Base-by-base conservation (phyloP, 1,140 invertebrate genomes). In the Anoplolepis gracilipes region DNA sequence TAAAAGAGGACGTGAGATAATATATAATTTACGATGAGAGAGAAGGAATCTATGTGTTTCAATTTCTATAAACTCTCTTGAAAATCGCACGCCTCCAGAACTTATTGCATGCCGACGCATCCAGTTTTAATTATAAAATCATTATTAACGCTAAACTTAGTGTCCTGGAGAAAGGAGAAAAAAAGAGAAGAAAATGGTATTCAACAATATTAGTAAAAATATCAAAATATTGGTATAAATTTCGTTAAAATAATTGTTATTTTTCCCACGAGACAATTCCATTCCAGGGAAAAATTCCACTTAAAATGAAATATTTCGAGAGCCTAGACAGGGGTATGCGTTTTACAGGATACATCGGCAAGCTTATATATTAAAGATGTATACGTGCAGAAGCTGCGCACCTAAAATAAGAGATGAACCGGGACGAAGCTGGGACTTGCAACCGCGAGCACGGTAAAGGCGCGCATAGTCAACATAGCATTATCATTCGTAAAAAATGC, bases 401-500 rank as follows among this genome's bases (percentile, higher is more conserved):
- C 8, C 33, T 57, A 42, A 81, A 81, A 81, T 72, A 57, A 72
- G 49, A 81, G 65, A 72, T 53, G 78, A 72, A 11, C 49, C 33
- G 33, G 10, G 10, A 49, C n/a, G 59, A 30, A 78, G 30, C 6
- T n/a, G n/a, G 30, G 16, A 33, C 8, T 67, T 49, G 61, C 39
- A 33, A 3, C 13, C 30, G 30, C 39, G 42, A 28, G 30, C 61
- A 42, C 16, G 28, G 28, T 13, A 49, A 36, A 67, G 1, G n/a
- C 53, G 19, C 65, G 13, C 19, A n/a, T 67, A 82, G 79, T 89
- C 86, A 76, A 88, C 81, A 62, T 69, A 22, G 62, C 65, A 77
- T 79, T 57, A 75, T 61, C 39, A 11, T 81, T 88, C 84, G 76
- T 89, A 62, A 89, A 89, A 89, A 89, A 89, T 89, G 72, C 84